Evolutionary conservation across 2,888 invertebrate genomes (phyloP).

Genomic region (Lissonota sp.): DNA sequence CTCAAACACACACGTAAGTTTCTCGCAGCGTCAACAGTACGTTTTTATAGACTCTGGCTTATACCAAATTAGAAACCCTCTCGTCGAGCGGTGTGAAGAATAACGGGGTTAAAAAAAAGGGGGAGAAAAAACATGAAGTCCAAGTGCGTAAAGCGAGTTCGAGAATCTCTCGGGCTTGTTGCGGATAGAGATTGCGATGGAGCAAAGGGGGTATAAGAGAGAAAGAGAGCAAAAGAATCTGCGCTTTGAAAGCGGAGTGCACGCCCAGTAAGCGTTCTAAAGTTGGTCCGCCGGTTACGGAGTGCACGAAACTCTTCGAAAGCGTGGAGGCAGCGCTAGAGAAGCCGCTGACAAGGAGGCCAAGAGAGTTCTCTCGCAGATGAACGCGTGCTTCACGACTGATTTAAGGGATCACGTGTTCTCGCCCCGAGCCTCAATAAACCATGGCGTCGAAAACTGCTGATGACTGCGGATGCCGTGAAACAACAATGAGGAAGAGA

Average conservation of each 20-base stretch:
- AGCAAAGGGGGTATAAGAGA: conserved; percentile 57
- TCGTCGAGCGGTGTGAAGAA: conserved; percentile 30
- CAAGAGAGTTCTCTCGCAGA: no score
- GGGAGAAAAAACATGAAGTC: conserved; percentile 38
- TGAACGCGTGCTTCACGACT: conserved; percentile 16
- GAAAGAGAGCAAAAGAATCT: conserved; percentile 59
- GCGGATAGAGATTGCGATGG: conserved; percentile 51
- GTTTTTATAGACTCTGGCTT: conserved; percentile 77
- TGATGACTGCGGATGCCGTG: conserved; percentile 3
- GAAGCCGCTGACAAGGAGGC: conserved; percentile 42
- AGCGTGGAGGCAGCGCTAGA: conserved; percentile 12
- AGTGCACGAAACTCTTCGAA: conserved; percentile 39
- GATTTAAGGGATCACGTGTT: conserved; percentile 47
- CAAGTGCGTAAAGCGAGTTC: conserved; percentile 55
- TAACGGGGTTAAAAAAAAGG: conserved; percentile 23
- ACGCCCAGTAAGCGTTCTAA: conserved; percentile 59
- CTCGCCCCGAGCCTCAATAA: not conserved
- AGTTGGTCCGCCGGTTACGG: conserved; percentile 59
- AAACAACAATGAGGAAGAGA: not conserved
- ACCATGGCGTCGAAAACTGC: conserved; percentile 14
- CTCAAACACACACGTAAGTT: conserved; percentile 54
- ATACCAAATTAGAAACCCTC: conserved; percentile 77
- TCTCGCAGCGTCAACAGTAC: conserved; percentile 71
- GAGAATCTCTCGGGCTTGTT: conserved; percentile 34
- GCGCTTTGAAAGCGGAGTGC: conserved; percentile 60